A percentile compares a stretch with the other conserved stretches of the same genome.
phyloP scores from a whole-genome alignment of 2,888 invertebrate species.

The Prosapia bicincta region DNA sequence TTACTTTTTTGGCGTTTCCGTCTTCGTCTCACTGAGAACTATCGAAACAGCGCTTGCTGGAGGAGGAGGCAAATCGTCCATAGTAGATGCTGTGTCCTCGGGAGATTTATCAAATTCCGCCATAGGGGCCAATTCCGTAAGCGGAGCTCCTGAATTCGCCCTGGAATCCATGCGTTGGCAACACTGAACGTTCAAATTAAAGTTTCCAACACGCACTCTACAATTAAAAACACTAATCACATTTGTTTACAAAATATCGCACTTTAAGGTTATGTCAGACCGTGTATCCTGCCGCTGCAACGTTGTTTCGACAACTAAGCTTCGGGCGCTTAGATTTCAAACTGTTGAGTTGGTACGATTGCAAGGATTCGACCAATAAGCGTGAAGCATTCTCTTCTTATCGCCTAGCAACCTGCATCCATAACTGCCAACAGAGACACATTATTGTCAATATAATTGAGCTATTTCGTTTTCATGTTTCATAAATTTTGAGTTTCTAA shows the following conservation, averaged over 20 bases:
- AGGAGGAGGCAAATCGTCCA: conserved; percentile 64
- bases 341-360: not conserved
- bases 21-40: conserved; percentile 19
- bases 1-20: conserved; percentile 23
- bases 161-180: conserved; percentile 51
- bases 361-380: not conserved
- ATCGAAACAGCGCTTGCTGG: conserved; percentile 49
- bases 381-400: not conserved
- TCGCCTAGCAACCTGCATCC: not conserved
- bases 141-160: conserved; percentile 57
- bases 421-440: not conserved
- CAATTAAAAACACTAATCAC: not conserved
- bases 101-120: conserved; percentile 66
- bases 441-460: too few species aligned
- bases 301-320: not conserved
- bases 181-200: not conserved
- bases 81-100: conserved; percentile 54
- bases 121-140: conserved; percentile 60
- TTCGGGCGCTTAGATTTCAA: not conserved
- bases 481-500: too few species aligned
- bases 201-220: not conserved
- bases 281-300: not conserved
- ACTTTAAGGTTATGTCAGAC: not conserved
- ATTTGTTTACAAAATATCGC: not conserved
- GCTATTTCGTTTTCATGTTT: too few species aligned